Conservation (phyloP, 2,888 invertebrate species). For the Lamellibrachia satsuma region DNA sequence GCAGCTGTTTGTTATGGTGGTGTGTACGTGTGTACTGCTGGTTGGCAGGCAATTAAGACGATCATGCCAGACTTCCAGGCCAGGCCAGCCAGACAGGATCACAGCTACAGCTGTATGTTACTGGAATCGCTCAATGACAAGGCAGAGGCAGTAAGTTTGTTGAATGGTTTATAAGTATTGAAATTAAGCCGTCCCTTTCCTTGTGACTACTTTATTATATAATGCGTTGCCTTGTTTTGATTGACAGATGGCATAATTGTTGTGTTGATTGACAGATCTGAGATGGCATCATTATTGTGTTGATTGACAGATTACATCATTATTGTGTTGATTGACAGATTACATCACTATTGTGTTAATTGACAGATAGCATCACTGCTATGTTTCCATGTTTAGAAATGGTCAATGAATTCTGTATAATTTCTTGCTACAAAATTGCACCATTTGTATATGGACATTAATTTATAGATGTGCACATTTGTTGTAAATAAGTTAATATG, state of each 20-base stretch:
- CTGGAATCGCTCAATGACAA: conserved; percentile 30
- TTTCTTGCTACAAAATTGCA: no score
- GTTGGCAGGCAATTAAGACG: conserved; percentile 25
- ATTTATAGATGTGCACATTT: neutral
- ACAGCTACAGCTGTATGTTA: conserved; percentile 30
- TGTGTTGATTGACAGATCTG: no score
- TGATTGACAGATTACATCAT: no score
- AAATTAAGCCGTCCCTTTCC: neutral
- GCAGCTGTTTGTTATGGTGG: neutral
- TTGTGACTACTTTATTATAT: neutral
- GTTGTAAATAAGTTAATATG: neutral
- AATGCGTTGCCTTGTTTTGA: no score
- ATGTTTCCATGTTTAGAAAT: no score
- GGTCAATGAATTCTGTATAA: no score
- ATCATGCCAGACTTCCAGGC: conserved; percentile 31
- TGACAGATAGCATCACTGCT: no score
- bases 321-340: no score
- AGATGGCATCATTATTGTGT: no score
- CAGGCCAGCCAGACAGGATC: neutral
- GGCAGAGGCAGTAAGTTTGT: conserved; percentile 67
- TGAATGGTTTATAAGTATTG: neutral
- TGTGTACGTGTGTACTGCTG: neutral
- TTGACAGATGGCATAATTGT: no score
- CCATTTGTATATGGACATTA: neutral
- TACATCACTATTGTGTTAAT: no score